These are phyloP conservation scores for Uloborus diversus DNA, from an alignment of 1,140 invertebrate species.

Conservation along the genomic window DNA sequence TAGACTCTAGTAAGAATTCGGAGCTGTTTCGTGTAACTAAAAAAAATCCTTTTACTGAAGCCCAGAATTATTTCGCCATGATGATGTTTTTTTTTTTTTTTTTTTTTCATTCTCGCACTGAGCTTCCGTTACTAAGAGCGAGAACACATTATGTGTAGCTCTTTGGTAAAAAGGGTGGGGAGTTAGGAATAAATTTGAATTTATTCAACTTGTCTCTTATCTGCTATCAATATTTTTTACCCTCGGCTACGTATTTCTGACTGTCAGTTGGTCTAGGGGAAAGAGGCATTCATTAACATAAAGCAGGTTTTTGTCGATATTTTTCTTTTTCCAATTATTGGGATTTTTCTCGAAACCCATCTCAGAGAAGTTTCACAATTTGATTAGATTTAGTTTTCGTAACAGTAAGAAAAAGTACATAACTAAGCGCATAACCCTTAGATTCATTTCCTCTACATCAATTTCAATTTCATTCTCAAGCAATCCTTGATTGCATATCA, in stretches of 20 bases:
- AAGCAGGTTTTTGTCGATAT: constrained; percentile 19
- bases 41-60: constrained; percentile 30
- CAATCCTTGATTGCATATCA: neutral
- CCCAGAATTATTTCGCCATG: constrained; percentile 49
- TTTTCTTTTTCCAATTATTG: constrained; percentile 26
- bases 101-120: no score
- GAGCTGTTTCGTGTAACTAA: constrained; percentile 34
- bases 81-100: constrained; percentile 45
- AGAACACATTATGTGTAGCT: constrained; percentile 50
- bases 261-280: constrained; percentile 21
- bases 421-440: neutral
- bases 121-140: constrained; percentile 22
- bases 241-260: neutral
- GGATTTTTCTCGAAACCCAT: constrained; percentile 7
- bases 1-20: constrained; percentile 35
- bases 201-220: constrained; percentile 44
- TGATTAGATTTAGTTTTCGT: constrained; percentile 38
- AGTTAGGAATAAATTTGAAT: constrained; percentile 53
- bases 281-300: constrained; percentile 46
- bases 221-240: constrained; percentile 47
- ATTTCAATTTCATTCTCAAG: constrained; percentile 15
- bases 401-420: neutral
- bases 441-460: constrained; percentile 13
- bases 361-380: constrained; percentile 18
- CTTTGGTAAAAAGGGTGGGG: constrained; percentile 37